Conservation (phyloP, 2,113 vertebrate species). For the Ploceus nigricollis region DNA sequence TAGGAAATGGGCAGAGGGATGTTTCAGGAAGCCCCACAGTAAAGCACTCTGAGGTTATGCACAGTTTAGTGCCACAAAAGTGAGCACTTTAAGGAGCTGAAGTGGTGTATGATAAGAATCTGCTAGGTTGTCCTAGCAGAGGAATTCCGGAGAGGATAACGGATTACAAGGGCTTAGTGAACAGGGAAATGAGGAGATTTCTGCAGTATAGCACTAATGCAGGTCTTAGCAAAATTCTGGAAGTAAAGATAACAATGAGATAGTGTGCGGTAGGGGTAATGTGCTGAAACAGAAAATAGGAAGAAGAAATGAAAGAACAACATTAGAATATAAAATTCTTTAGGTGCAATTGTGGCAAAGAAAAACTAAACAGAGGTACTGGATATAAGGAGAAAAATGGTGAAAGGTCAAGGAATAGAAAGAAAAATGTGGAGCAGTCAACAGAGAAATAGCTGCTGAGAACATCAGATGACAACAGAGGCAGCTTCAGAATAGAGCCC, state of each 20-base stretch:
- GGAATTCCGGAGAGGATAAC: background rate
- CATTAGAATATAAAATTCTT: background rate
- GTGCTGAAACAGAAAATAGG: background rate
- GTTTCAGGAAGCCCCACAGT: background rate
- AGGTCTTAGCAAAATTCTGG: background rate
- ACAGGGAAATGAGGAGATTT: constrained; percentile 5
- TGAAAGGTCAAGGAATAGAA: background rate
- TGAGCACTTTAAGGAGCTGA: background rate
- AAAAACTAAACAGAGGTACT: background rate
- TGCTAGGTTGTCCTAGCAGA: background rate
- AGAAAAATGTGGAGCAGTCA: background rate
- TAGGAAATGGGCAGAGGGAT: background rate
- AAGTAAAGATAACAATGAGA: background rate
- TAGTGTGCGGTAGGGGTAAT: background rate
- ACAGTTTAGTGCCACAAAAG: background rate
- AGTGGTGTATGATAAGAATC: background rate
- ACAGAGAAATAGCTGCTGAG: background rate
- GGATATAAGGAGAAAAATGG: background rate
- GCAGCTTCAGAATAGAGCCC: background rate
- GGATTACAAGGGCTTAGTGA: background rate
- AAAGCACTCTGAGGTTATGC: background rate
- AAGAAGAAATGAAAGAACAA: background rate
- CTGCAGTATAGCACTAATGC: background rate
- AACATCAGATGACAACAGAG: background rate
- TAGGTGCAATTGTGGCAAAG: background rate